A percentile compares a stretch with the other conserved stretches of the same genome.
phyloP scores from a whole-genome alignment of 2,113 vertebrate genomes.

The Corythornis vintsioides region DNA sequence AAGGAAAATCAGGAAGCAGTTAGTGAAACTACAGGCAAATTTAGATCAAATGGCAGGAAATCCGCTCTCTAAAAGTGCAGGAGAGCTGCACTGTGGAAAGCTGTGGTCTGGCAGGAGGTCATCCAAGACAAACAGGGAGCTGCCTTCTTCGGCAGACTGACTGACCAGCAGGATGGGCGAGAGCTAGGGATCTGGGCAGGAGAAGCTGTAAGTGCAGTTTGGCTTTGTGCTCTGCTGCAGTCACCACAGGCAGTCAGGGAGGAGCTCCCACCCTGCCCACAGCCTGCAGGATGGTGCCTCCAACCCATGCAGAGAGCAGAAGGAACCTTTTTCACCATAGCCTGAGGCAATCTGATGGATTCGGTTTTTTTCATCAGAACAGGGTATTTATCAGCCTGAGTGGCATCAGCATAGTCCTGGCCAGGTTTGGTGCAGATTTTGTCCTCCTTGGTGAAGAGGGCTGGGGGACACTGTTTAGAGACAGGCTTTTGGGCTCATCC shows the following conservation, averaged over 20 bases:
- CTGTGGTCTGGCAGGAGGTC: not conserved
- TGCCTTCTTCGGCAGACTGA: not conserved
- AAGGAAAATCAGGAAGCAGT: constrained; percentile 12
- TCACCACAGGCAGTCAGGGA: not conserved
- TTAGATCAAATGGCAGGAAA: constrained; percentile 55
- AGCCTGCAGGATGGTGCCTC: not conserved
- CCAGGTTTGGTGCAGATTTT: not conserved
- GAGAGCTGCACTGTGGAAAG: not conserved
- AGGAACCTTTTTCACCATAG: not conserved
- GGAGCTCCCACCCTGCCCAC: not conserved
- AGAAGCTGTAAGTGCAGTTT: not conserved
- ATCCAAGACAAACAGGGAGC: constrained; percentile 52
- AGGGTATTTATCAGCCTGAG: not conserved
- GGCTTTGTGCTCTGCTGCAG: not conserved
- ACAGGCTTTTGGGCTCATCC: not conserved
- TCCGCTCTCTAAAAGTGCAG: not conserved
- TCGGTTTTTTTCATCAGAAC: not conserved
- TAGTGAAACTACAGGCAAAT: not conserved
- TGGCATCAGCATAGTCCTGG: not conserved
- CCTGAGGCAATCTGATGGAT: not conserved
- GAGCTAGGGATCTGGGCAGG: not conserved
- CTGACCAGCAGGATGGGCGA: not conserved
- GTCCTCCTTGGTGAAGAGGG: not conserved
- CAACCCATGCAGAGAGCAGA: not conserved
- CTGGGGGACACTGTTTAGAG: not conserved